Conservation (phyloP, 2,888 invertebrate species). For the Barypeithes pellucidus region DNA sequence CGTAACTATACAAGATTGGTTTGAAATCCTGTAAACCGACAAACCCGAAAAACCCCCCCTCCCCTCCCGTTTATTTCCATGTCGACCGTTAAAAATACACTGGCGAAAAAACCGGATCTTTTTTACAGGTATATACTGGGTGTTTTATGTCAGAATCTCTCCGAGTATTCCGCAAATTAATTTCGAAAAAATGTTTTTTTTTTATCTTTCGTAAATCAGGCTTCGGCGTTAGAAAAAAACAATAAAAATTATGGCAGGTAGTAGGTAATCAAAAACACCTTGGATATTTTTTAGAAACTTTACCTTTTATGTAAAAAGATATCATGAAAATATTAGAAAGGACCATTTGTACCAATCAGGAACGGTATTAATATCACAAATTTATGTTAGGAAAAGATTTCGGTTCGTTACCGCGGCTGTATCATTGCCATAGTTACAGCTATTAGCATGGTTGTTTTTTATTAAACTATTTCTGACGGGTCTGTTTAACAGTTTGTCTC, state of each 20-base stretch:
- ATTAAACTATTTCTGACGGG: too few relatives aligned
- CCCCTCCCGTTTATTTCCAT: too few relatives aligned
- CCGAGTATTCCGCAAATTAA: too few relatives aligned
- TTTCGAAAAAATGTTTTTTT: neutral
- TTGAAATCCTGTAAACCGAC: too few relatives aligned
- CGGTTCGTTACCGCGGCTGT: neutral
- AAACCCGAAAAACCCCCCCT: too few relatives aligned
- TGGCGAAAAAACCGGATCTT: neutral
- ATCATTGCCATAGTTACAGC: too few relatives aligned
- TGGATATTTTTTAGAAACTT: slow-evolving; percentile 51
- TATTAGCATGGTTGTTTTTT: too few relatives aligned
- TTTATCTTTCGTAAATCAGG: neutral
- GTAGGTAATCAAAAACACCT: slow-evolving; percentile 36
- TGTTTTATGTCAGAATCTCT: slow-evolving; percentile 1
- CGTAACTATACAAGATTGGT: too few relatives aligned
- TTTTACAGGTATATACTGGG: neutral
- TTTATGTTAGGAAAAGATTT: slow-evolving; percentile 7
- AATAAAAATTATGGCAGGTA: slow-evolving; percentile 16
- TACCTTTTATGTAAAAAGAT: slow-evolving; percentile 36
- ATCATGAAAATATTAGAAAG: slow-evolving; percentile 41
- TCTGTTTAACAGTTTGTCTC: too few relatives aligned
- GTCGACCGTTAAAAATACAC: too few relatives aligned
- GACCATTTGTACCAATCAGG: slow-evolving; percentile 48
- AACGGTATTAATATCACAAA: slow-evolving; percentile 35
- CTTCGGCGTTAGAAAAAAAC: slow-evolving; percentile 11